A percentile compares a stretch with the other conserved stretches of the same genome.
phyloP scores from a whole-genome alignment of 2,113 vertebrate species.

The Elaphurus davidianus region DNA sequence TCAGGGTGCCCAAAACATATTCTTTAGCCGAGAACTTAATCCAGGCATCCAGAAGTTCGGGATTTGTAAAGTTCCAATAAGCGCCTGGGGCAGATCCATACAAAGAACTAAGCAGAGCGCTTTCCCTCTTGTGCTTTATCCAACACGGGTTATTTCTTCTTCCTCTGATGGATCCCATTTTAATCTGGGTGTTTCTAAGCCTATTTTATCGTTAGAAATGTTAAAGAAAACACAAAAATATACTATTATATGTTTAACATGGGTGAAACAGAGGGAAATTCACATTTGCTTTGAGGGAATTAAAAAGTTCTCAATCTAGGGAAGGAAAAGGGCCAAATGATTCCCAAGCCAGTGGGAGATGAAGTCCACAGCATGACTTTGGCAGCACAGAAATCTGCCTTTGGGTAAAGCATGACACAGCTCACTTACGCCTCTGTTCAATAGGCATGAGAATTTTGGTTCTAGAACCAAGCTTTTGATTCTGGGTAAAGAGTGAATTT shows the following conservation, averaged over 20 bases:
- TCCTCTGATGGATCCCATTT: background rate
- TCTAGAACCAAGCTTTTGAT: background rate
- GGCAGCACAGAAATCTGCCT: background rate
- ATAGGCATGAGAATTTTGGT: background rate
- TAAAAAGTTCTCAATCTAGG: background rate
- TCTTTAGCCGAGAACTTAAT: constrained; percentile 1
- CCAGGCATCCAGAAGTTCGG: background rate
- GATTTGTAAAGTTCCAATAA: background rate
- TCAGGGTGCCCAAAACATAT: background rate
- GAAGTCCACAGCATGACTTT: background rate
- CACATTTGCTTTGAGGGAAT: background rate
- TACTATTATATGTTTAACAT: background rate
- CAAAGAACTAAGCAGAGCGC: background rate
- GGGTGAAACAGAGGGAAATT: background rate
- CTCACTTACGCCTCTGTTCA: background rate
- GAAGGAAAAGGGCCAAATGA: background rate
- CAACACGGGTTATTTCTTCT: background rate
- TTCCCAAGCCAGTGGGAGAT: background rate
- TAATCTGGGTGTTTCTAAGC: background rate
- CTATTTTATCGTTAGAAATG: background rate
- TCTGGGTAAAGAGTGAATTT: background rate
- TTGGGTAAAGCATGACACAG: background rate
- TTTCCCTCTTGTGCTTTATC: background rate
- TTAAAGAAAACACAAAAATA: background rate
- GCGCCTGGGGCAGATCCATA: background rate